Base-by-base conservation (phyloP, 2,113 vertebrate genomes). In the Dicrurus megarhynchus region DNA sequence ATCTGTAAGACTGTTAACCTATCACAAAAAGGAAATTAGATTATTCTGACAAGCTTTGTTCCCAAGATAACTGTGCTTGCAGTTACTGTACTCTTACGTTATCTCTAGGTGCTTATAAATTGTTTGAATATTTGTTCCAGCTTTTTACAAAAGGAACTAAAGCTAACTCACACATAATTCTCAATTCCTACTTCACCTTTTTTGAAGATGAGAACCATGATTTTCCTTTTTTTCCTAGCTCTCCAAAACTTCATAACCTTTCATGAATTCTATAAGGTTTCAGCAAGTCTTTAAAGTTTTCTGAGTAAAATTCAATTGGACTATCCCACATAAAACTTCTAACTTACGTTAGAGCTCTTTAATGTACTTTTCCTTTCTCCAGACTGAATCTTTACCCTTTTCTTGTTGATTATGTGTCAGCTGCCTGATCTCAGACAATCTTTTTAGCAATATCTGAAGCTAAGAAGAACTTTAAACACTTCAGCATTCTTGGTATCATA, bases 91-190 rank as follows among this genome's bases (percentile, higher is more conserved):
- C n/a, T 84, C 14, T 81, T 63, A 50, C 1, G 7, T 73, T 93
- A 95, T 83, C 75, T 90, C 37, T 50, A 74, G 57, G 42, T 95
- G n/a, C 42, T 65, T 74, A 90, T 83, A 93, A 78, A 83, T 88
- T 33, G 30, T 89, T 87, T 95, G 78, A 87, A 91, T 95, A 80
- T 95, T 93, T 93, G 70, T 80, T 92, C 67, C 39, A 65, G 30
- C 14, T 83, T 88, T 85, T 85, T 65, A 83, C n/a, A 76, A 85
- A 85, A 77, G 13, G 8, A 88, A 74, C 67, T 85, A 65, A 85
- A 85, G 7, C 37, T 94, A 33, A 69, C 46, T 79, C 1, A 1
- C 6, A 1, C 50, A 17, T 64, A 79, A 91, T 87, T 68, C 37
- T 85, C 28, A 19, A 24, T 85, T 93, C 50, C 17, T 73, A 39